phyloP scores from a whole-genome alignment of 2,888 invertebrate genomes.

The Tenthredo notha region DNA sequence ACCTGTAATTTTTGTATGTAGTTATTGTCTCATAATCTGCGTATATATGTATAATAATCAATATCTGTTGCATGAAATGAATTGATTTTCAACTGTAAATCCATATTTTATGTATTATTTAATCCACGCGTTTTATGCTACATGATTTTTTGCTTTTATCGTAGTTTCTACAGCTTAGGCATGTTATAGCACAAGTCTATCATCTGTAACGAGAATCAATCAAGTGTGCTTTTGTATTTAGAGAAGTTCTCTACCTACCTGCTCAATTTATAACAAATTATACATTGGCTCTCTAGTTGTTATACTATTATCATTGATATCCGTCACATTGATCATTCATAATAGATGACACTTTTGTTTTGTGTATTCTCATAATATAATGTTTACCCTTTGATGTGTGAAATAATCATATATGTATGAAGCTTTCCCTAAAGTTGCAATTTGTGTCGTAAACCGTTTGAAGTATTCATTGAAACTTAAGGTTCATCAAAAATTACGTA shows the following conservation, averaged over 20 bases:
- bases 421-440: not conserved
- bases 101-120: slow-evolving; percentile 16
- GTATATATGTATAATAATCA: slow-evolving; percentile 28
- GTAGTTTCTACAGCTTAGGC: not conserved
- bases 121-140: slow-evolving; percentile 2
- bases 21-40: slow-evolving; percentile 19
- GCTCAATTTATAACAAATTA: slow-evolving; percentile 20
- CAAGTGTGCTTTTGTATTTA: not conserved
- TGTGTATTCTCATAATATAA: not conserved
- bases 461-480: not conserved
- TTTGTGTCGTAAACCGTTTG: not conserved
- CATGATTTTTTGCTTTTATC: not conserved
- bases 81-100: not conserved
- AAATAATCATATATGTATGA: not conserved
- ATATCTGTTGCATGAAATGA: slow-evolving; percentile 34
- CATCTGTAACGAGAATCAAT: not conserved
- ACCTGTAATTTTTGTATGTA: slow-evolving; percentile 27
- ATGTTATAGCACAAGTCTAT: not conserved
- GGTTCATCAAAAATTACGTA: not conserved
- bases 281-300: slow-evolving; percentile 4
- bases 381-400: not conserved
- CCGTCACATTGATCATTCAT: not conserved
- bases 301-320: slow-evolving; percentile 44
- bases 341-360: not conserved
- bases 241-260: not conserved